Evolutionary conservation across 2,888 invertebrate species (phyloP), one percentile per base, ranked within the genome.

Genomic region (Drosophila subquinaria): DNA sequence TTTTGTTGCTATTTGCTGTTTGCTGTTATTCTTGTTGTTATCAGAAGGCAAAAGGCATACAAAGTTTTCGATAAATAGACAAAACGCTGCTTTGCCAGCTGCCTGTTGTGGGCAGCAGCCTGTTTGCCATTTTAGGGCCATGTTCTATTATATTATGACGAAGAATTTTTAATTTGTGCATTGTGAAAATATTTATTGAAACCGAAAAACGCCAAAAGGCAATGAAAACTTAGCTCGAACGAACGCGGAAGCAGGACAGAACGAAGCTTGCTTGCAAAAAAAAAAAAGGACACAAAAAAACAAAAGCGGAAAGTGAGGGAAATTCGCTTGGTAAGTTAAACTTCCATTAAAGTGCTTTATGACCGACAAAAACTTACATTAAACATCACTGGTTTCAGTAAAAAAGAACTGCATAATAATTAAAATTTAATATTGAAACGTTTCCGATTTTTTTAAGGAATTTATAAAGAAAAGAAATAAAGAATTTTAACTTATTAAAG

Each of bases 121-220:
- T 15, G 4, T 45, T 40, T 48, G 59, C 63, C 69, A 36, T 45
- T 79, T 64, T 47, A 45, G 23, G 48, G 69, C 64, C 68, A 60
- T 63, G 51, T 71, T 69, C 65, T 73, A 76, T 85, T 82, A 82
- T 85, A 82, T 85, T 82, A 70, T 82, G 69, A 69, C 70, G 43
- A 86, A 76, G 86, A 86, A 87, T 87, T 87, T 86, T 87, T 89
- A 87, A 90, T 86, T 90, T 90, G 84, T 86, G 76, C 87, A 83
- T 83, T 89, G 87, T 71, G 55, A 86, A 86, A 87, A 87, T 88
- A 87, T 87, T 87, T 87, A 87, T 87, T 88, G 90, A 83, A 90
- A 86, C 89, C 89, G 76, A 84, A 84, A 73, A 81, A 47, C 69
- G 87, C 81, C 69, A 45, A 65, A 51, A 75, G 87, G 73, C 84